Base-by-base conservation (phyloP, 2,888 invertebrate species). In the Melikaiella ostensackeni region DNA sequence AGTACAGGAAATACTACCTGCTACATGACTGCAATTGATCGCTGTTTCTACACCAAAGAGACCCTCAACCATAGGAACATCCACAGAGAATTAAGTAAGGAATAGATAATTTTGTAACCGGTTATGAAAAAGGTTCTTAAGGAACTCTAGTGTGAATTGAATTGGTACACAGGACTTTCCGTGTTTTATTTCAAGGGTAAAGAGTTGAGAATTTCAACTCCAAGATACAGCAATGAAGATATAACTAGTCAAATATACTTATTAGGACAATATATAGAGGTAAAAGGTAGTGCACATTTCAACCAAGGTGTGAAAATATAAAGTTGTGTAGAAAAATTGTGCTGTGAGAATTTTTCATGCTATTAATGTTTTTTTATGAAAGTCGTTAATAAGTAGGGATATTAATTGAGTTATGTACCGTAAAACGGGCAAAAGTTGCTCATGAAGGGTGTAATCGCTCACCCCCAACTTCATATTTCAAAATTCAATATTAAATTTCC, bases 31-130 rank as follows among this genome's bases (percentile, higher is more conserved):
- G 50, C 50, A 70, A 50, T n/a, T 30, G 24, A n/a, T 27, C 75
- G 55, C 55, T 50, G 30, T 64, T 75, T 75, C 77, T 63, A 77
- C 77, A 74, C 77, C 75, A 57, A 42, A 16, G 30, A 46, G 76
- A 79, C 73, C 57, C 61, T 75, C 75, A 77, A 78, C 76, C 74
- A 78, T 55, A 63, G 59, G 30, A 75, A 74, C 30, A 59, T 46
- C 8, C 38, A 30, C 38, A 74, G 73, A 73, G 30, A 57, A 59
- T 46, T 33, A 55, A 75, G 66, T 46, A 38, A 74, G 66, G 27
- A 75, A 63, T 27, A 30, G 46, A 46, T 21, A 42, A 24, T 64
- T 46, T 24, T 50, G 50, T 35, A 62, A 75, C 59, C 75, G 75
- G 75, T 75, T 75, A 19, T 38, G 5, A 38, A 35, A 59, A 57